Evolutionary conservation across 2,888 invertebrate genomes (phyloP).

Genomic region (Syrphus vitripennis): DNA sequence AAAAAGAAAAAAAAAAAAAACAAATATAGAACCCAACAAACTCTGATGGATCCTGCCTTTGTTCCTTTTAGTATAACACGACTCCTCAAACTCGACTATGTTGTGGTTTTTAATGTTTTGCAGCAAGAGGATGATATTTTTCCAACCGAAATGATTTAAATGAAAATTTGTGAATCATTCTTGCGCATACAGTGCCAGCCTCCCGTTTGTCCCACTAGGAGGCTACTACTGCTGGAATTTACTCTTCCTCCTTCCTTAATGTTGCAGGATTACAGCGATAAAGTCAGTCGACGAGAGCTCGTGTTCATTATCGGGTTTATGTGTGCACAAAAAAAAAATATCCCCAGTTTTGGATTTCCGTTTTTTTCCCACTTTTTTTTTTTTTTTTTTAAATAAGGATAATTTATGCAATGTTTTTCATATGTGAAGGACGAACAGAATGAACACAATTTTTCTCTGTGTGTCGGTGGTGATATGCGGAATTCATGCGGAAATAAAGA

Average conservation of each 20-base stretch:
- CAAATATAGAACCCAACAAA: constrained; percentile 20
- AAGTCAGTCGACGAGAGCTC: constrained; percentile 51
- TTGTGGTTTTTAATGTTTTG: constrained; percentile 19
- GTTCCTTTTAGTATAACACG: background rate
- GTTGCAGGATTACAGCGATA: constrained; percentile 34
- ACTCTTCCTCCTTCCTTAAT: background rate
- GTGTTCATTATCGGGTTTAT: constrained; percentile 48
- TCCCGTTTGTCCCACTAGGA: background rate
- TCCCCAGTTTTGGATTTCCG: constrained; percentile 33
- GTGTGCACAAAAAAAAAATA: background rate
- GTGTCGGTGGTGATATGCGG: constrained; percentile 17
- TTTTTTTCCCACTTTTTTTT: constrained; percentile 36
- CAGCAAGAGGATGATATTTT: constrained; percentile 56
- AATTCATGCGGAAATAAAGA: constrained; percentile 59
- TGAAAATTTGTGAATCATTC: constrained; percentile 49
- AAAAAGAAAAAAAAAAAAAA: no score
- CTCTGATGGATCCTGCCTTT: constrained; percentile 26
- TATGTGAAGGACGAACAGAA: constrained; percentile 41
- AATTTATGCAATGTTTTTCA: constrained; percentile 61
- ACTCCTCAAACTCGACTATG: background rate
- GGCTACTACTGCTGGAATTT: background rate
- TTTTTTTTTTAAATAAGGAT: constrained; percentile 43
- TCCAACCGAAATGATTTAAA: constrained; percentile 65
- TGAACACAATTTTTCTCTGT: constrained; percentile 12
- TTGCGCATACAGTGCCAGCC: background rate